Conservation (phyloP, 2,888 invertebrate species). For the Pollenia amentaria region DNA sequence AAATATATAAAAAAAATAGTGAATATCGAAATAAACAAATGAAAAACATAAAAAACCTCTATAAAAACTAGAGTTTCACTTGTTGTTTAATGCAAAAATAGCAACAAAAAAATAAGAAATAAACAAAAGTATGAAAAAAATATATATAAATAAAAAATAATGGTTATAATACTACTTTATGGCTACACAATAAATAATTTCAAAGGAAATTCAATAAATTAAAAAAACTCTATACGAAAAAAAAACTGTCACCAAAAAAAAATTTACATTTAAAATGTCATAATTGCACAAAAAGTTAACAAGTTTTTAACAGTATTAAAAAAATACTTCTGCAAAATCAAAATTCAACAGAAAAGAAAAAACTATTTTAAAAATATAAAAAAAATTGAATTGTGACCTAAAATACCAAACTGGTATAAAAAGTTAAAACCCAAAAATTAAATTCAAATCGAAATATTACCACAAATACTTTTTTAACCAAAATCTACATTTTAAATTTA, state of each 20-base stretch:
- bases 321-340: neutral
- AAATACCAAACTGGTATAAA: constrained; percentile 31
- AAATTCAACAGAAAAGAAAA: neutral
- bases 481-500: neutral
- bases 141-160: constrained; percentile 15
- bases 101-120: constrained; percentile 6
- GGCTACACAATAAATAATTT: constrained; percentile 25
- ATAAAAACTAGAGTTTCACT: constrained; percentile 60
- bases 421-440: constrained; percentile 6
- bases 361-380: neutral
- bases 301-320: neutral
- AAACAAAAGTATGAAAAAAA: constrained; percentile 25
- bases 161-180: constrained; percentile 21
- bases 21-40: constrained; percentile 60
- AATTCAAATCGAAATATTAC: constrained; percentile 5
- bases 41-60: constrained; percentile 6
- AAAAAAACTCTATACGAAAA: neutral
- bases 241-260: constrained; percentile 26
- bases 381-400: constrained; percentile 32
- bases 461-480: neutral
- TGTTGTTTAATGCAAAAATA: constrained; percentile 43
- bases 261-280: constrained; percentile 5
- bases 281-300: neutral
- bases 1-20: constrained; percentile 27
- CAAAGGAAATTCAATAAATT: constrained; percentile 50